Base-by-base conservation (phyloP, 1,140 invertebrate genomes). In the Drosophila burlai region DNA sequence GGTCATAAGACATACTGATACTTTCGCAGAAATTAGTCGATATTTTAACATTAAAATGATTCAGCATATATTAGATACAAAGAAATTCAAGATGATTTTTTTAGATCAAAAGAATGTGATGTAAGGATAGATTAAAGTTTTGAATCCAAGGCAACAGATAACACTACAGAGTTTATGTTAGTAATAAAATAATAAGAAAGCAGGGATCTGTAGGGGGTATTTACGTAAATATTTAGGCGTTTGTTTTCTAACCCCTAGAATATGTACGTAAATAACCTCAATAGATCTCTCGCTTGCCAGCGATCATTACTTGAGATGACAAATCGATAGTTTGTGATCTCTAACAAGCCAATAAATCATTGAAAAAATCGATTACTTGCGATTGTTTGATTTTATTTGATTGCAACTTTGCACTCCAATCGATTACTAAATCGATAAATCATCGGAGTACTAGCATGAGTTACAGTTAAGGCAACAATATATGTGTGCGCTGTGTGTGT, bases 361-460 rank as follows among this genome's bases (percentile, higher is more conserved):
- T 4, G 31, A 49, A 21, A 21, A 42, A 72, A 38, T 60, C 52
- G 45, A 72, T 50, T 36, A 46, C 66, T 50, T 29, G 11, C 34
- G 45, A 72, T 43, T 61, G 31, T 73, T 73, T 29, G 67, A 73
- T 50, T 50, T 59, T 50, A 50, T 72, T 60, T 73, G 54, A 72
- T 73, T 45, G 69, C 68, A 73, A 71, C 54, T 59, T 29, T 71
- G 52, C 45, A 72, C 46, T 60, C 31, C 9, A 60, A 72, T 72
- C 69, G 69, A 73, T 73, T 73, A 38, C 31, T 38, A 61, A 61
- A 73, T 73, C 54, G 67, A 73, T 73, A 73, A 73, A 61, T 73
- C 69, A 73, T 73, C 31, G 67, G 46, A 43, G 54, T 49, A 73
- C 45, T 59, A 59, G 36, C 67, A 72, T 72, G 69, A 73, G 45